A percentile compares a stretch with the other conserved stretches of the same genome.
phyloP scores from a whole-genome alignment of 2,797 vertebrate species.

The Toxotes lorentzi region DNA sequence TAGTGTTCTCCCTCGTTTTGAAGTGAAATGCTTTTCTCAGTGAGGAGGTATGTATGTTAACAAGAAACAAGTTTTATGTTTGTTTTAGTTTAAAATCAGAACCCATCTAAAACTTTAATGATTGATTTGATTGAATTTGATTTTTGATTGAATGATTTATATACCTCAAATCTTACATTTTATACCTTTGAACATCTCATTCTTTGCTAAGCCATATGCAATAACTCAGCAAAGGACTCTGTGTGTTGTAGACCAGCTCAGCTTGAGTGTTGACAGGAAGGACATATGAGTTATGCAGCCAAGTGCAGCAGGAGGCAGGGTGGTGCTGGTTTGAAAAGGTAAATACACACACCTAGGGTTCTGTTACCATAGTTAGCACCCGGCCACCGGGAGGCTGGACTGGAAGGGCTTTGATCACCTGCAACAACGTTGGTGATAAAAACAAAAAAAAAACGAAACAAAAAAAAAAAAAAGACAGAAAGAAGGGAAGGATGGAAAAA shows the following conservation, averaged over 20 bases:
- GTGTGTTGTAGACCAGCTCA: slow-evolving; percentile 69
- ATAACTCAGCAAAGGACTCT: slow-evolving; percentile 58
- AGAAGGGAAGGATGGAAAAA: slow-evolving; percentile 53
- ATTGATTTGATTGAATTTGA: too few species aligned
- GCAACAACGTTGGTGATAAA: slow-evolving; percentile 74
- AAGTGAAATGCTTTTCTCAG: not conserved
- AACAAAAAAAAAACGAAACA: slow-evolving; percentile 18
- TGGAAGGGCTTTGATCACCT: slow-evolving; percentile 89
- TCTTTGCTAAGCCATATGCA: slow-evolving; percentile 12
- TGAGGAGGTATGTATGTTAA: not conserved
- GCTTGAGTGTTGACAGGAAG: slow-evolving; percentile 48
- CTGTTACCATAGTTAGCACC: slow-evolving; percentile 88
- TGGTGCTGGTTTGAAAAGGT: slow-evolving; percentile 52
- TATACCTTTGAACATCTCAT: slow-evolving; percentile 4
- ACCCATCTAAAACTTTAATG: not conserved
- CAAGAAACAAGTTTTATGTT: not conserved
- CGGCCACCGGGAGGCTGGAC: slow-evolving; percentile 86
- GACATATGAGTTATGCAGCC: slow-evolving; percentile 60
- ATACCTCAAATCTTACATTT: slow-evolving; percentile 35
- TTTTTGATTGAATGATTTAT: too few species aligned
- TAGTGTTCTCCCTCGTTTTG: not conserved
- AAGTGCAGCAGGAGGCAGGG: slow-evolving; percentile 57
- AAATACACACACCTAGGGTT: slow-evolving; percentile 82
- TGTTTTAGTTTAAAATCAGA: not conserved
- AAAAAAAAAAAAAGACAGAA: slow-evolving; percentile 27